These are phyloP conservation scores for Pseudomyrmex cubaensis DNA, from an alignment of 1,140 invertebrate genomes.

Conservation along the genomic window DNA sequence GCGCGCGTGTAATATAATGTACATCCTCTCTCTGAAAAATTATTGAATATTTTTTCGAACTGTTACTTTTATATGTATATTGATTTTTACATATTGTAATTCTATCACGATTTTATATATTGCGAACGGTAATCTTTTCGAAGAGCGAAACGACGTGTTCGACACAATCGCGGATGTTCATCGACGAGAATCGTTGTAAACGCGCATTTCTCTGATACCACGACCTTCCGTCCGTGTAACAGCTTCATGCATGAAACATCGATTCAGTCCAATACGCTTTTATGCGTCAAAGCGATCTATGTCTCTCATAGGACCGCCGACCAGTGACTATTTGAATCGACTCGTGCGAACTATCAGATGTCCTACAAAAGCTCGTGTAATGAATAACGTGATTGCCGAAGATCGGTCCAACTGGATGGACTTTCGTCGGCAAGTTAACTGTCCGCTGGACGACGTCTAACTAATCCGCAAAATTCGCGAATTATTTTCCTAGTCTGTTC, in stretches of 20 bases:
- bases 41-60: too few species aligned
- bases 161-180: constrained; percentile 1
- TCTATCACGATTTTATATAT: neutral
- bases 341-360: constrained; percentile 32
- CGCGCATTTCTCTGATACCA: neutral
- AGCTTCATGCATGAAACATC: constrained; percentile 54
- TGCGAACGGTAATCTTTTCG: too few species aligned
- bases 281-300: constrained; percentile 51
- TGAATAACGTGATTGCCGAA: constrained; percentile 44
- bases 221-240: constrained; percentile 24
- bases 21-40: too few species aligned
- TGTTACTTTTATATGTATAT: too few species aligned
- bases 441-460: neutral
- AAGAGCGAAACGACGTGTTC: constrained; percentile 1
- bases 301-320: constrained; percentile 20
- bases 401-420: constrained; percentile 17
- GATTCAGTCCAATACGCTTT: constrained; percentile 51
- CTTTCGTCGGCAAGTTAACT: constrained; percentile 23
- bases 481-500: neutral
- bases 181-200: constrained; percentile 22
- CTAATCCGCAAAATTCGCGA: constrained; percentile 37
- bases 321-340: constrained; percentile 19
- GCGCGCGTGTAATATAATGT: too few species aligned
- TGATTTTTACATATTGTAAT: neutral
- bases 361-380: constrained; percentile 20